These are phyloP conservation scores for Cepphus grylle DNA, from an alignment of 2,113 vertebrate genomes.

Conservation along the genomic window DNA sequence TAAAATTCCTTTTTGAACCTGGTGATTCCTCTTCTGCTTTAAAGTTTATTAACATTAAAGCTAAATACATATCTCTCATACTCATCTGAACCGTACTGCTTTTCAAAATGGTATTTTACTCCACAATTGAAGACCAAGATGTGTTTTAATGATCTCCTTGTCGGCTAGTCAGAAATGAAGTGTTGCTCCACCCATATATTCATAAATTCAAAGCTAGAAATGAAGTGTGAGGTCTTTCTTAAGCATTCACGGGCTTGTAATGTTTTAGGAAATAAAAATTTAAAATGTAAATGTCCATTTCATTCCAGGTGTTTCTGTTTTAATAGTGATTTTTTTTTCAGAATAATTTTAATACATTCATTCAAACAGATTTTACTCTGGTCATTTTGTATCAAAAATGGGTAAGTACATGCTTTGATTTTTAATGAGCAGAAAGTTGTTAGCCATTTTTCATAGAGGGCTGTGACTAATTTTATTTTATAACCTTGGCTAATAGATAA, in stretches of 20 bases:
- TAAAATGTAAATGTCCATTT: not conserved
- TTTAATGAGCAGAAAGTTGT: constrained; percentile 32
- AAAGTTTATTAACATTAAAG: not conserved
- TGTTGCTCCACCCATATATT: not conserved
- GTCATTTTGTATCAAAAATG: not conserved
- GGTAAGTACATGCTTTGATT: constrained; percentile 15
- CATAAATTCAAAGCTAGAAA: not conserved
- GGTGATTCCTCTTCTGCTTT: not conserved
- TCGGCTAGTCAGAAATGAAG: not conserved
- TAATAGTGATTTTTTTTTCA: not conserved
- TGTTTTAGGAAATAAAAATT: not conserved
- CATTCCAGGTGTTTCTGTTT: not conserved
- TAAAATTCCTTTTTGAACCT: not conserved
- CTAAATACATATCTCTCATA: not conserved
- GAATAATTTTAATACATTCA: not conserved
- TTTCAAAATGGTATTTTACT: not conserved
- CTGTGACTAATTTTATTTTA: constrained; percentile 56
- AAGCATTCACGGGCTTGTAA: not conserved
- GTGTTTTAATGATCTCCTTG: not conserved
- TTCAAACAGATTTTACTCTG: not conserved
- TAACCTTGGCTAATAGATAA: constrained; percentile 57
- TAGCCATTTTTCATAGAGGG: constrained; percentile 29
- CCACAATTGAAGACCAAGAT: not conserved
- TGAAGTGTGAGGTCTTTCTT: not conserved
- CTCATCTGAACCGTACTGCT: not conserved